Percentiles rank a stretch among this genome's conserved stretches.
These are phyloP conservation scores for Protodeltote pygarga DNA, from an alignment of 2,888 invertebrate species.

Conservation along the genomic window DNA sequence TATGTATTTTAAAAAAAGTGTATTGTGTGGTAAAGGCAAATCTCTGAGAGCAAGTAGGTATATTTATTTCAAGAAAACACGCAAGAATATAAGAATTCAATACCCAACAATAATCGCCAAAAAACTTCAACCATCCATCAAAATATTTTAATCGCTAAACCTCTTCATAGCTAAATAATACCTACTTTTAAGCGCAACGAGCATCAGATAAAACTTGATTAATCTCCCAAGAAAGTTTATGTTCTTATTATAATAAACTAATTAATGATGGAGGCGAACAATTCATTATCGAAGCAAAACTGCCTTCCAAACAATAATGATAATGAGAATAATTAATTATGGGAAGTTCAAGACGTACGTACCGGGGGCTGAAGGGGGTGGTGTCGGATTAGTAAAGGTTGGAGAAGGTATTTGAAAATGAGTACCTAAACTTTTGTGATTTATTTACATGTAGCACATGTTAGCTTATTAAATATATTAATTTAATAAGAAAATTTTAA, in stretches of 20 bases:
- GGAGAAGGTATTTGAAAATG: conserved; percentile 61
- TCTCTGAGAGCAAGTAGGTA: no score
- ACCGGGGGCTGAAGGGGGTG: conserved; percentile 67
- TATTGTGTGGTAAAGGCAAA: no score
- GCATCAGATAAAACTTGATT: conserved; percentile 85
- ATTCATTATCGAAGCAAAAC: conserved; percentile 87
- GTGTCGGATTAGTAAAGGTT: conserved; percentile 16
- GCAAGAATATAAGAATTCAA: conserved; percentile 8
- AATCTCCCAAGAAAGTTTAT: conserved; percentile 81
- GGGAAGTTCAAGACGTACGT: conserved; percentile 85
- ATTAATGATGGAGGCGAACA: conserved; percentile 86
- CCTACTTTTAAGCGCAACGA: conserved; percentile 66
- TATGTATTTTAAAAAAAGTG: no score
- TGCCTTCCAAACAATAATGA: conserved; percentile 87
- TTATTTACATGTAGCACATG: no score
- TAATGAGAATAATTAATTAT: conserved; percentile 87
- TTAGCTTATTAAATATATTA: no score
- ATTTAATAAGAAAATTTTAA: no score
- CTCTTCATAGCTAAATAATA: conserved; percentile 46
- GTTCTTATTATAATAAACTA: conserved; percentile 87
- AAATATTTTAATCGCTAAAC: conserved; percentile 43
- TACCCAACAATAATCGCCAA: conserved; percentile 17
- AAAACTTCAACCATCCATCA: conserved; percentile 42
- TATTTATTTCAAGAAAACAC: neutral
- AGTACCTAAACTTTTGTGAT: no score